Evolutionary conservation across 1,140 invertebrate genomes (phyloP).

Genomic region (Drosophila arawakana): DNA sequence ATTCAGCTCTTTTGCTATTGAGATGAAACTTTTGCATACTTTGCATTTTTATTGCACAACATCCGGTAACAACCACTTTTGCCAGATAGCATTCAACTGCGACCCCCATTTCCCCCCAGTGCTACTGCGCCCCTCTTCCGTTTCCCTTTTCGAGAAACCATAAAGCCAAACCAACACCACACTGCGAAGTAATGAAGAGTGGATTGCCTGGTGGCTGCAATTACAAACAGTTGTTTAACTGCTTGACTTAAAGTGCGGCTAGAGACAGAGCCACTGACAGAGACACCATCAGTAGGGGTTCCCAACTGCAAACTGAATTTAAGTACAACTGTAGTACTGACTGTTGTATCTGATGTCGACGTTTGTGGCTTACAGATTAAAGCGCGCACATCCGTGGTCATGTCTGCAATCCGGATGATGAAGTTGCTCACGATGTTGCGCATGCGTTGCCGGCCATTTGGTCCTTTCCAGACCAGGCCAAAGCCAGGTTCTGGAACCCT

Average conservation of each 20-base stretch:
- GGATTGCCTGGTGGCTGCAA: constrained; percentile 56
- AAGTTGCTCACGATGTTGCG: constrained; percentile 47
- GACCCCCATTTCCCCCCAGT: constrained; percentile 23
- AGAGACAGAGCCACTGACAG: constrained; percentile 11
- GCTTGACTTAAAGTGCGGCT: constrained; percentile 75
- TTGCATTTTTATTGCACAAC: constrained; percentile 82
- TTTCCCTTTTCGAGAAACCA: constrained; percentile 8
- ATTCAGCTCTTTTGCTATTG: constrained; percentile 14
- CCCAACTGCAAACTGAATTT: neutral
- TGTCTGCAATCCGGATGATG: constrained; percentile 62
- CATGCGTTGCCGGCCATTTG: constrained; percentile 51
- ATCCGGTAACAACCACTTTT: constrained; percentile 74
- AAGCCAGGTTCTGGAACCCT: constrained; percentile 5
- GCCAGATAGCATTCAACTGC: constrained; percentile 62
- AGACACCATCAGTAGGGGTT: constrained; percentile 7
- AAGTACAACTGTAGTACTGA: constrained; percentile 1
- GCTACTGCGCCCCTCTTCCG: neutral
- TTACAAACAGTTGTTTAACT: constrained; percentile 81
- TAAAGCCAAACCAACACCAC: constrained; percentile 51
- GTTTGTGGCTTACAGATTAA: constrained; percentile 78
- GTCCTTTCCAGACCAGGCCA: neutral
- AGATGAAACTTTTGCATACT: constrained; percentile 61
- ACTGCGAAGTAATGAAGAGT: constrained; percentile 34
- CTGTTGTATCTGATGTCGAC: constrained; percentile 62
- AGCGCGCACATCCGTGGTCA: constrained; percentile 72